Percentiles rank a stretch among this genome's conserved stretches.
Conservation (phyloP, 2,113 vertebrate species). For the Tupaia chinensis region DNA sequence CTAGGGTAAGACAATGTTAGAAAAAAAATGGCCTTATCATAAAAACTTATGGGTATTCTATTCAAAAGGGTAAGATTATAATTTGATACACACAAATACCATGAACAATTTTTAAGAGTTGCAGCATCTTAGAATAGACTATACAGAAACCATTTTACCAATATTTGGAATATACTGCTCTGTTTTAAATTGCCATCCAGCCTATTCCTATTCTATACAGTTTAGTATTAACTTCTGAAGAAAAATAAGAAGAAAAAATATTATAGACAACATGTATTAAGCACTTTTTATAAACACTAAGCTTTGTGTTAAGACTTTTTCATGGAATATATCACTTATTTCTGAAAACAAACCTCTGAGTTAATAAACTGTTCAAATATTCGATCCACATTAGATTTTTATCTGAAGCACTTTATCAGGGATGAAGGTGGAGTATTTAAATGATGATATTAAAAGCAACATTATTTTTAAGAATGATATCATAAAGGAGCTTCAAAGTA, state of each 20-base stretch:
- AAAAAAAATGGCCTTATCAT: not conserved
- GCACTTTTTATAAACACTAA: not conserved
- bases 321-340: not conserved
- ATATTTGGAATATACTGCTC: not conserved
- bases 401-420: not conserved
- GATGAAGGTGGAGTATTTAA: not conserved
- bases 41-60: not conserved
- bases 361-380: not conserved
- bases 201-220: not conserved
- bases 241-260: not conserved
- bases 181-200: not conserved
- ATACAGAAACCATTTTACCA: not conserved
- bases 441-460: not conserved
- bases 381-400: not conserved
- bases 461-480: slow-evolving; percentile 31
- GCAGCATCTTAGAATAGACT: not conserved
- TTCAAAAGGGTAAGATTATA: not conserved
- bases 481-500: not conserved
- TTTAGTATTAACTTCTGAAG: slow-evolving; percentile 21
- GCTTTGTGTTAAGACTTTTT: not conserved
- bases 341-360: not conserved
- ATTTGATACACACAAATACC: not conserved
- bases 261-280: not conserved
- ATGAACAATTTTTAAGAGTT: not conserved
- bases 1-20: not conserved